Evolutionary conservation across 2,888 invertebrate species (phyloP).

Genomic region (Hirtodrosophila cameraria): DNA sequence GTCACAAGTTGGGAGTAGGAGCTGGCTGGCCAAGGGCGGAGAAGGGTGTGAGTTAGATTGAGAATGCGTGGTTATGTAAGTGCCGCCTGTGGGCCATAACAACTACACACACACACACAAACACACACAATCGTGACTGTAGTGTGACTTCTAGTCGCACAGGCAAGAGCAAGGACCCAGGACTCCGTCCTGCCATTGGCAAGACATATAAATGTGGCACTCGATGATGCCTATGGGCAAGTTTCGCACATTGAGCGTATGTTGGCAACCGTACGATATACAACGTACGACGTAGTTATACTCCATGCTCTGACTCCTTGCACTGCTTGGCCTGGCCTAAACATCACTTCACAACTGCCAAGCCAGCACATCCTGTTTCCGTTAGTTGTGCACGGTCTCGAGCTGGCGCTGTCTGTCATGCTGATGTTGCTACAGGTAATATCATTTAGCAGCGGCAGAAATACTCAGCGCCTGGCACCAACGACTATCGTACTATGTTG

Average conservation of each 20-base stretch:
- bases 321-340: slow-evolving; percentile 57
- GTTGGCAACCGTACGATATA: slow-evolving; percentile 11
- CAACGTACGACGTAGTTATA: neutral
- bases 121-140: slow-evolving; percentile 4
- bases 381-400: slow-evolving; percentile 69
- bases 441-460: slow-evolving; percentile 68
- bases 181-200: slow-evolving; percentile 55
- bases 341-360: slow-evolving; percentile 78
- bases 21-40: slow-evolving; percentile 25
- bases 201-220: slow-evolving; percentile 75
- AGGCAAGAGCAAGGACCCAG: slow-evolving; percentile 23
- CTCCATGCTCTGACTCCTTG: slow-evolving; percentile 14
- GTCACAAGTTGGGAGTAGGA: slow-evolving; percentile 50
- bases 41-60: slow-evolving; percentile 23
- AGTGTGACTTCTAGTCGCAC: slow-evolving; percentile 24
- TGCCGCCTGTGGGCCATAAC: slow-evolving; percentile 63
- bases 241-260: slow-evolving; percentile 55
- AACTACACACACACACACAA: slow-evolving; percentile 36
- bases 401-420: slow-evolving; percentile 66
- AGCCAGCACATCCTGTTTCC: slow-evolving; percentile 79
- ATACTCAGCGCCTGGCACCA: slow-evolving; percentile 34
- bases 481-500: slow-evolving; percentile 70
- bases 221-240: slow-evolving; percentile 76
- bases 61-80: slow-evolving; percentile 41
- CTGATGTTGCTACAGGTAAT: slow-evolving; percentile 79